Base-by-base conservation (phyloP, 2,888 invertebrate species). In the Gastracanthus pulcherrimus region DNA sequence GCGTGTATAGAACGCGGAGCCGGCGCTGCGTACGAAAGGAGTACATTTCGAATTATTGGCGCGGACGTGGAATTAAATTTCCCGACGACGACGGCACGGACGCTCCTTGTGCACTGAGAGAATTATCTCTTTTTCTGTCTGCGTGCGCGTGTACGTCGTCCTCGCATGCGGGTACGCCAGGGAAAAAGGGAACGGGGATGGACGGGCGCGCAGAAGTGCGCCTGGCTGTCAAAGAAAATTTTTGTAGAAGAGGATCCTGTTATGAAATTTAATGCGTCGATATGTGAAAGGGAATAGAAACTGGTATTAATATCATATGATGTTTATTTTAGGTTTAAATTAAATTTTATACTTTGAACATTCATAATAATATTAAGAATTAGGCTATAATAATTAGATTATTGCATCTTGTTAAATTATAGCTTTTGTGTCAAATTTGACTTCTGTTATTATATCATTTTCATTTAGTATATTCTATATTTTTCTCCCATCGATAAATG, bases 1-100 rank as follows among this genome's bases (percentile, higher is more conserved):
- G 62, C 23, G 29, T n/a, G n/a, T n/a, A n/a, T n/a, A n/a, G n/a
- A n/a, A n/a, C 45, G 45, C n/a, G 38, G 38, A 1, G 38, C 1
- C 38, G 38, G 13, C 45, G 45, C 4, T 13, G 48, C 64, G 26
- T 58, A 34, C 75, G 69, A 76, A 55, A 81, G 77, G 60, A 80
- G 80, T 78, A 76, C 80, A 80, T 81, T 80, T 85, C 86, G 87
- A 89, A 90, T 91, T 90, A 91, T 90, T 88, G 89, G 87, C 88
- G 87, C 85, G 87, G 87, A 88, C 88, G 87, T 86, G 86, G 88
- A 89, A 90, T 89, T 89, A 89, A 90, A 90, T 90, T 87, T 84
- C 84, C 77, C n/a, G n/a, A n/a, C n/a, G n/a, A 69, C 84, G 83
- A 83, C 84, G 86, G 84, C 84, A 51, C 55, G 19, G 31, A 34